phyloP scores from a whole-genome alignment of 2,113 vertebrate species.

The Spizaetus ornatus region DNA sequence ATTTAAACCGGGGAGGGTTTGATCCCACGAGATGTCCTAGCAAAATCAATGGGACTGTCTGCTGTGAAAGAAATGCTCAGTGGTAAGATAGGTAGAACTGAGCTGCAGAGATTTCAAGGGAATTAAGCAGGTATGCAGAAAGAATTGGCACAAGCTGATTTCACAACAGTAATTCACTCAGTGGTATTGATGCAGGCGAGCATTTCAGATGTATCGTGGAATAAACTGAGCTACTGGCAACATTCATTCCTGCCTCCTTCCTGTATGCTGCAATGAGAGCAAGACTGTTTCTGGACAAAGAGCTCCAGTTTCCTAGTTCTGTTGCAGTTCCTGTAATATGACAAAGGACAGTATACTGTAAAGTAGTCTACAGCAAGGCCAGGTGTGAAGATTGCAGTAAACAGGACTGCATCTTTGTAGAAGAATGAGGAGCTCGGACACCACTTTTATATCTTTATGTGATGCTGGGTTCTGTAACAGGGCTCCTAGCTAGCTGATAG shows the following conservation, averaged over 20 bases:
- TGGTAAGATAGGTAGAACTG: not conserved
- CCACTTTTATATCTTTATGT: not conserved
- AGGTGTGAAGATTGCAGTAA: not conserved
- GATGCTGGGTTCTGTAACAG: not conserved
- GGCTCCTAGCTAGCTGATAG: not conserved
- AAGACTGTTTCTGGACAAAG: constrained; percentile 45
- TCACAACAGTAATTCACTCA: constrained; percentile 16
- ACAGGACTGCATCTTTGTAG: not conserved
- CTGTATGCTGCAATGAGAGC: constrained; percentile 17
- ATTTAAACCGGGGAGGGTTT: not conserved
- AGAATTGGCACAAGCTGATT: constrained; percentile 19
- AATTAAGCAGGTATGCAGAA: not conserved
- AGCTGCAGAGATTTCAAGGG: constrained; percentile 21
- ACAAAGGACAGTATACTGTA: not conserved
- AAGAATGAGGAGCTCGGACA: not conserved
- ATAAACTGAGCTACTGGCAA: not conserved
- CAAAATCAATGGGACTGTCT: not conserved
- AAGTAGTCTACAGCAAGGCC: not conserved
- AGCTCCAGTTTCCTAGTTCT: constrained; percentile 10
- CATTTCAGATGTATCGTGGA: not conserved
- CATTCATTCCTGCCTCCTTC: constrained; percentile 36
- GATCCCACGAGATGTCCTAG: not conserved
- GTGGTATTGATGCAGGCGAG: not conserved
- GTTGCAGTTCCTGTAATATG: not conserved
- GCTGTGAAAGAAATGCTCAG: not conserved